Percentiles rank a stretch among this genome's conserved stretches.
Evolutionary conservation across 1,140 invertebrate genomes (phyloP).

Genomic region (Drosophila subobscura): DNA sequence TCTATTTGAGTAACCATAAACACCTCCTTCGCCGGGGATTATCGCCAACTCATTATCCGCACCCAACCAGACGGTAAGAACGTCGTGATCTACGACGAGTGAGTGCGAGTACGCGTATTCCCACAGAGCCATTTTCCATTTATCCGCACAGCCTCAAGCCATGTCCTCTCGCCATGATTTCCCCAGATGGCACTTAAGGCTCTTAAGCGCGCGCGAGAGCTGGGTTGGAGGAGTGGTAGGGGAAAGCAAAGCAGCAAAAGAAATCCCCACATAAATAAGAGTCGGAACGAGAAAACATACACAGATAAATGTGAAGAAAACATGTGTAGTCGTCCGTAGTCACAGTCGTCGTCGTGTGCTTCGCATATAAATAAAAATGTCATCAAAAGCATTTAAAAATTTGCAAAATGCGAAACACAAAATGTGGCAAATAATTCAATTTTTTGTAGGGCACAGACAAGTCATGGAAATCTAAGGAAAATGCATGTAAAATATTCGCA

Average conservation of each 20-base stretch:
- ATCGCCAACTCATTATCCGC: conserved; percentile 32
- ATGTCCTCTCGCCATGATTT: conserved; percentile 51
- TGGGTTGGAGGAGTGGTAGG: not conserved
- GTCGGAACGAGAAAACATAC: conserved; percentile 9
- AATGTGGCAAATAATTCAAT: conserved; percentile 68
- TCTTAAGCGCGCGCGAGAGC: conserved; percentile 34
- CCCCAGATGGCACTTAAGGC: conserved; percentile 66
- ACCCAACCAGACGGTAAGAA: conserved; percentile 14
- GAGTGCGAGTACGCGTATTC: conserved; percentile 3
- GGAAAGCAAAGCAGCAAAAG: conserved; percentile 13
- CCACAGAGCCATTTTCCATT: conserved; percentile 38
- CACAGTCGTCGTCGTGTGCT: too few relatives aligned
- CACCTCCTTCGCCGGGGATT: conserved; percentile 9
- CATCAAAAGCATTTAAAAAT: conserved; percentile 79
- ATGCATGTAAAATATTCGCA: conserved; percentile 7
- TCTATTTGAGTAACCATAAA: conserved; percentile 22
- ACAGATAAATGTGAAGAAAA: conserved; percentile 6
- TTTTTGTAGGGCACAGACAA: conserved; percentile 31
- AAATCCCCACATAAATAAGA: conserved; percentile 56
- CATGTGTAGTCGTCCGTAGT: conserved; percentile 3
- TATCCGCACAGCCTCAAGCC: conserved; percentile 33
- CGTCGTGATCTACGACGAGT: not conserved
- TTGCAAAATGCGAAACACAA: conserved; percentile 57
- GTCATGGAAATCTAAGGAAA: conserved; percentile 24
- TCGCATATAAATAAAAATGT: conserved; percentile 66